These are phyloP conservation scores for Ashinkailepas kermadecensis DNA, from an alignment of 2,888 invertebrate species.

Conservation along the genomic window DNA sequence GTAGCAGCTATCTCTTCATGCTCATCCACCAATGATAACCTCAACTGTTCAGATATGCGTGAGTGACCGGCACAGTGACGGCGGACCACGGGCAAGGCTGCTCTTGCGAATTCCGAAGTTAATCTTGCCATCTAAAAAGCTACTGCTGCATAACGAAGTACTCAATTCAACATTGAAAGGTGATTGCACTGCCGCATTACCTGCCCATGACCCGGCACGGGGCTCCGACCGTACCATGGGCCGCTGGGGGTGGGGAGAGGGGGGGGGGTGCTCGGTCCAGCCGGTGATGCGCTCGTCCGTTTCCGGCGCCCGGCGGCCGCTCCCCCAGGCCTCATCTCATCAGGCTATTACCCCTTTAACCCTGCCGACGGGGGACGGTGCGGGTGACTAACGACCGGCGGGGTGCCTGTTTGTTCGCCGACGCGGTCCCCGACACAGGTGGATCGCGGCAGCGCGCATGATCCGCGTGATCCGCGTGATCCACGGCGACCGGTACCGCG, in stretches of 20 bases:
- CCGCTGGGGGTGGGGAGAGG: not conserved
- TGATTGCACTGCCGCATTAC: too few species aligned
- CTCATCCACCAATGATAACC: too few species aligned
- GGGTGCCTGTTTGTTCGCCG: not conserved
- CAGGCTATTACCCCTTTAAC: conserved; percentile 22
- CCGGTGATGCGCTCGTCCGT: not conserved
- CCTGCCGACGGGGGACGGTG: not conserved
- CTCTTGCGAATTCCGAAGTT: too few species aligned
- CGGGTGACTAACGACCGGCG: not conserved
- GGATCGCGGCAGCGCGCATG: not conserved
- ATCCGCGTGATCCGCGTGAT: too few species aligned
- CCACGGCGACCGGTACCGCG: too few species aligned
- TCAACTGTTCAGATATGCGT: too few species aligned
- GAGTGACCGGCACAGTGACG: too few species aligned
- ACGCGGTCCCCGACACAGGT: not conserved
- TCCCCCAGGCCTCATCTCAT: not conserved
- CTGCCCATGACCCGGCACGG: not conserved
- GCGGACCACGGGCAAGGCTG: too few species aligned
- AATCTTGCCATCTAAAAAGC: too few species aligned
- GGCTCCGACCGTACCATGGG: not conserved
- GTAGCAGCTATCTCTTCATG: too few species aligned
- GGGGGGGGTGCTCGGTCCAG: not conserved
- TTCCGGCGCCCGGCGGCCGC: not conserved
- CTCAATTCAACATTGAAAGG: too few species aligned
- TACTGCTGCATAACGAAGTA: too few species aligned